Base-by-base conservation (phyloP, 2,888 invertebrate genomes). In the Opisthograptis luteolata region DNA sequence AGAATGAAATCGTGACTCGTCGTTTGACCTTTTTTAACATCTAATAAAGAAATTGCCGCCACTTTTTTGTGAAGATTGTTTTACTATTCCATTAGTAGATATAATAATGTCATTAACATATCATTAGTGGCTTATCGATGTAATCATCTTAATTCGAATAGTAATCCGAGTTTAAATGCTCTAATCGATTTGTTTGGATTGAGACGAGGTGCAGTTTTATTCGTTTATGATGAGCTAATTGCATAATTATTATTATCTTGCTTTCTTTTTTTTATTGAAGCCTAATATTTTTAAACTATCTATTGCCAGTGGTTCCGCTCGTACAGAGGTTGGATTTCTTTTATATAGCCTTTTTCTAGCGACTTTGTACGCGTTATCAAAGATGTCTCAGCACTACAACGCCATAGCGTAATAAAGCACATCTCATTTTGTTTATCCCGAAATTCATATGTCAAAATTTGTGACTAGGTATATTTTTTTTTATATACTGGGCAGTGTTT, bases 101-200 rank as follows among this genome's bases (percentile, higher is more conserved):
- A 63, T 74, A 74, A 76, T 76, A 66, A 75, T 70, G 64, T 64
- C 60, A 75, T 77, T 78, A 73, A 52, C 74, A 70, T 58, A 58
- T 58, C 60, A 61, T 61, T 56, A 61, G 36, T 40, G 36, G 39
- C 37, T 52, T 54, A 45, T 57, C 50, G 45, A 47, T 48, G 24
- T 37, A 17, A 45, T 48, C 25, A 60, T 55, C 51, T 46, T 54
- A 37, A 58, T 47, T 53, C 47, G 53, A 55, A 52, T 47, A 34
- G 53, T 58, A 58, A 58, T 58, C 46, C 39, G 45, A 30, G 41
- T 35, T 42, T 58, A 43, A 46, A 60, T 39, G 47, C 42, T 51
- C 27, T 56, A 55, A 61, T 52, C 58, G 55, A 60, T 60, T 58
- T 60, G 58, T 58, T 54, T 54, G 44, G 46, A 39, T 52, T 56